phyloP scores from a whole-genome alignment of 2,888 invertebrate genomes.

The Hirtodrosophila alboralis region DNA sequence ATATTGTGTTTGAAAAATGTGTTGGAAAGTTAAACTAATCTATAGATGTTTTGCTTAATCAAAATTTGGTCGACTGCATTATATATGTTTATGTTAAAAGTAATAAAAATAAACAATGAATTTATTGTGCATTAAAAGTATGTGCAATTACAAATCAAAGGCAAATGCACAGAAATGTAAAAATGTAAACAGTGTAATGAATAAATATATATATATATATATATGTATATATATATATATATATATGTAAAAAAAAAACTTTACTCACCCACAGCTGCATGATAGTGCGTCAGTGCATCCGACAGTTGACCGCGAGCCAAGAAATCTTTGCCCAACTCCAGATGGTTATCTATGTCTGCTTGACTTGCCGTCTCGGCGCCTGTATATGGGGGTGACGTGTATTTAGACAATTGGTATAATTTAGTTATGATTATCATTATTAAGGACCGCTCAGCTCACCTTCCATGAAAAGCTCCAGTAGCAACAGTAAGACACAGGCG shows the following conservation, averaged over 20 bases:
- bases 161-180: too few relatives aligned
- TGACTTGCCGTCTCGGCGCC: slow-evolving; percentile 88
- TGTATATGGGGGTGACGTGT: slow-evolving; percentile 81
- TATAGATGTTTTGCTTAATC: too few relatives aligned
- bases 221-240: too few relatives aligned
- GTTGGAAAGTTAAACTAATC: too few relatives aligned
- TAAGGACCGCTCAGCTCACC: slow-evolving; percentile 84
- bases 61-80: too few relatives aligned
- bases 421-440: slow-evolving; percentile 22
- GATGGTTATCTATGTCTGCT: slow-evolving; percentile 94
- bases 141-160: too few relatives aligned
- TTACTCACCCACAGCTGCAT: slow-evolving; percentile 96
- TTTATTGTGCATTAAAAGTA: too few relatives aligned
- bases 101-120: too few relatives aligned
- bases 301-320: slow-evolving; percentile 96
- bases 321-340: slow-evolving; percentile 96
- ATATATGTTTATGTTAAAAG: too few relatives aligned
- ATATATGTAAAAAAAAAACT: not conserved
- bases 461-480: slow-evolving; percentile 89
- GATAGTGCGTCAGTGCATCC: slow-evolving; percentile 98
- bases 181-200: too few relatives aligned
- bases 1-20: too few relatives aligned
- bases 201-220: too few relatives aligned
- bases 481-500: slow-evolving; percentile 88
- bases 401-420: slow-evolving; percentile 6